Evolutionary conservation across 2,113 vertebrate species (phyloP).

Genomic region (Rousettus leschenaultii): DNA sequence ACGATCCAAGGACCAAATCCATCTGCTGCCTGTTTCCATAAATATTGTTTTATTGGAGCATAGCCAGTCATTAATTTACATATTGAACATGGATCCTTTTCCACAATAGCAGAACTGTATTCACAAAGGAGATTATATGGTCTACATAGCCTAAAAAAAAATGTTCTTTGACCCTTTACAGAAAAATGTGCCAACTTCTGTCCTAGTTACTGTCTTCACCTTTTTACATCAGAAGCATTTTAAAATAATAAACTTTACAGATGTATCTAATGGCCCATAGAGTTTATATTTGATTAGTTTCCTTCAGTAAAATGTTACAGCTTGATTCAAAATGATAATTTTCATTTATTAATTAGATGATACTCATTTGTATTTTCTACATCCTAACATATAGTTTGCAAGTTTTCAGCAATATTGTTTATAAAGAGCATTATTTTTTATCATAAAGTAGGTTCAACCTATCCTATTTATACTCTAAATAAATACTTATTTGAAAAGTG

Average conservation of each 20-base stretch:
- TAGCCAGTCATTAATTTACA: not conserved
- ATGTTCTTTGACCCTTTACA: not conserved
- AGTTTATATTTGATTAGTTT: not conserved
- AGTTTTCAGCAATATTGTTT: not conserved
- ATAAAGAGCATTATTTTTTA: not conserved
- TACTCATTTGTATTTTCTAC: not conserved
- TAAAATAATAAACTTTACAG: not conserved
- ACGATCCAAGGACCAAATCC: not conserved
- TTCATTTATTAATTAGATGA: not conserved
- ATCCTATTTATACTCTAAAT: slow-evolving; percentile 20
- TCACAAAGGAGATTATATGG: not conserved
- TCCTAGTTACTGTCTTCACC: not conserved
- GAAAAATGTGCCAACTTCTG: not conserved
- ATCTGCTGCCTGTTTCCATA: not conserved
- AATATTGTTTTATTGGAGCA: not conserved
- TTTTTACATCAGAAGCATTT: not conserved
- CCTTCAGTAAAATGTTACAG: not conserved
- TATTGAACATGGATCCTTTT: not conserved
- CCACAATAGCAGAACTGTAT: not conserved
- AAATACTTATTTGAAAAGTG: slow-evolving; percentile 8
- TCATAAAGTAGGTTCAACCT: not conserved
- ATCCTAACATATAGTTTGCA: not conserved
- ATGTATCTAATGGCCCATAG: not conserved
- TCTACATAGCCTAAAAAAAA: not conserved
- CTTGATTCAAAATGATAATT: not conserved